Base-by-base conservation (phyloP, 2,113 vertebrate genomes). In the Mola mola region DNA sequence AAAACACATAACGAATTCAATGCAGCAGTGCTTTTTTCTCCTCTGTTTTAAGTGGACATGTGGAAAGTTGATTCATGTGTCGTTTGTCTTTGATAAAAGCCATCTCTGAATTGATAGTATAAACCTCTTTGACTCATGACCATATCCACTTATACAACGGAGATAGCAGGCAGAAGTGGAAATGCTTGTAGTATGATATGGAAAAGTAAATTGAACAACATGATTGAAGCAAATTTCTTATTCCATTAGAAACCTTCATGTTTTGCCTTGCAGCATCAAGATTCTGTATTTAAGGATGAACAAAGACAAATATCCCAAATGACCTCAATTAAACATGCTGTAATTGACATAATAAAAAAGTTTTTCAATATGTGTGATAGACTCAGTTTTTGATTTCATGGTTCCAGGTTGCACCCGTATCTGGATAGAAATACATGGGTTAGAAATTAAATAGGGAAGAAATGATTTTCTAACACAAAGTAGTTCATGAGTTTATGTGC, bases 161-260 rank as follows among this genome's bases (percentile, higher is more conserved):
- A 60, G 28, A 43, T 19, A 19, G 31, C 53, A 53, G 56, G 48
- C 64, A 63, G 61, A 26, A 70, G 80, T 75, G 43, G n/a, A 88
- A 93, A 82, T 75, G 85, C 93, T 94, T 92, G 92, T 95, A 94
- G 94, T 92, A 88, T 92, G 92, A 93, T 91, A 73, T 87, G 85
- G 87, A 85, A 93, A 95, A 93, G 83, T 78, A 58, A 76, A 83
- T 70, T 85, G 50, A 83, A 84, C 66, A 66, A 63, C 78, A 70
- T 95, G 74, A 96, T 95, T 93, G 93, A 89, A 94, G 91, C 93
- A 94, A 96, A 87, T 95, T 96, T 96, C 95, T 92, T 74, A 85
- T 88, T 90, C 78, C 78, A 93, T 83, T 82, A 91, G 85, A 92
- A 76, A 90, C 87, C 89, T 93, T 91, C 91, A 92, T 95, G 90